phyloP scores from a whole-genome alignment of 2,797 vertebrate genomes.

The Micropoecilia bifurca region DNA sequence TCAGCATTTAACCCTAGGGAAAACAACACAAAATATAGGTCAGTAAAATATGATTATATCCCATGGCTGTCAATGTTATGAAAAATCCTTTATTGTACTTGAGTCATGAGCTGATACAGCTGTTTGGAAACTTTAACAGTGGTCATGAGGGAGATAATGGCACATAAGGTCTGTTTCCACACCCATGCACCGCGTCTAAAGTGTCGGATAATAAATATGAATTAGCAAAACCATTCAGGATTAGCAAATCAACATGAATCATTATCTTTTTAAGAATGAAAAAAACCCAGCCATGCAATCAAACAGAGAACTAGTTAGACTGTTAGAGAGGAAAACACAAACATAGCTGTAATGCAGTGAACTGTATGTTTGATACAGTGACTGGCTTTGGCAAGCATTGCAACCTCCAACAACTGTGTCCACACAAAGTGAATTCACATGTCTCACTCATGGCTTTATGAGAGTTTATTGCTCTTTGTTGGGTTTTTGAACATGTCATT shows the following conservation, averaged over 20 bases:
- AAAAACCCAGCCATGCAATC: conserved; percentile 23
- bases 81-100: conserved; percentile 54
- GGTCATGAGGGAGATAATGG: conserved; percentile 42
- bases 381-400: conserved; percentile 35
- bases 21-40: conserved; percentile 67
- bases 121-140: conserved; percentile 56
- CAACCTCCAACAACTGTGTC: conserved; percentile 27
- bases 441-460: conserved; percentile 35
- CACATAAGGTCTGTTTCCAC: conserved; percentile 45
- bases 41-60: conserved; percentile 62
- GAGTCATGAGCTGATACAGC: conserved; percentile 64
- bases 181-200: conserved; percentile 37
- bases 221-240: conserved; percentile 14
- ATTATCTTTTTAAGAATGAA: conserved; percentile 18
- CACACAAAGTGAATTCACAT: conserved; percentile 57
- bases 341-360: conserved; percentile 15
- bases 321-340: conserved; percentile 28
- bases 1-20: conserved; percentile 39
- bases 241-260: conserved; percentile 8
- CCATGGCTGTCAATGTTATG: conserved; percentile 53
- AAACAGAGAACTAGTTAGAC: conserved; percentile 28
- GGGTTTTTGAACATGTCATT: conserved; percentile 62
- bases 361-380: conserved; percentile 19
- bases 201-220: conserved; percentile 16
- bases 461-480: conserved; percentile 53